Percentiles rank a stretch among this genome's conserved stretches.
Conservation (phyloP, 2,888 invertebrate species). For the Coelinius sp. region DNA sequence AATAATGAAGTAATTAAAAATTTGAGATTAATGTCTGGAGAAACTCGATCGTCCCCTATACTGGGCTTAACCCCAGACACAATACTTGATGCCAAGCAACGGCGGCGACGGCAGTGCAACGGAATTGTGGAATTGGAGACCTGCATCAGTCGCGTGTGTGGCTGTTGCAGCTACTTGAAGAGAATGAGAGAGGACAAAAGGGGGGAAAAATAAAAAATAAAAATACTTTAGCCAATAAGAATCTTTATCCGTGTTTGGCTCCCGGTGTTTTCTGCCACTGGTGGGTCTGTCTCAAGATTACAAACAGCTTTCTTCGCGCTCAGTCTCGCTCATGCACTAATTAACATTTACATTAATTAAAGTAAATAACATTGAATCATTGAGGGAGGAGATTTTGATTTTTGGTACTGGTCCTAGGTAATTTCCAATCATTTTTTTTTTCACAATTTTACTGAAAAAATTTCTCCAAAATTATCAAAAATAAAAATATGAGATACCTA, state of each 20-base stretch:
- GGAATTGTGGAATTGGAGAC: slow-evolving; percentile 1
- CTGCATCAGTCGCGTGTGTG: slow-evolving; percentile 1
- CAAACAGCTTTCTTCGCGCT: slow-evolving; percentile 16
- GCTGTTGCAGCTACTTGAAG: background rate
- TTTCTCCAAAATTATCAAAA: no score
- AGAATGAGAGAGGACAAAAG: slow-evolving; percentile 26
- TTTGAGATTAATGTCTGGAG: background rate
- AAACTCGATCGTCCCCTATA: slow-evolving; percentile 1
- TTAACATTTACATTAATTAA: slow-evolving; percentile 70
- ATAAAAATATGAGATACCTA: no score
- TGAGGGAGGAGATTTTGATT: background rate
- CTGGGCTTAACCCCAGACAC: background rate
- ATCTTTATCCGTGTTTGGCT: slow-evolving; percentile 9
- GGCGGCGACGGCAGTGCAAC: background rate
- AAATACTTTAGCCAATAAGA: background rate
- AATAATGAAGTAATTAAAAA: no score
- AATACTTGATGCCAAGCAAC: background rate
- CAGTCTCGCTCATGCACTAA: slow-evolving; percentile 59
- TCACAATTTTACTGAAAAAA: no score
- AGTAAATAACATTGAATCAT: slow-evolving; percentile 64
- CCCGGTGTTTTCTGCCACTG: slow-evolving; percentile 19
- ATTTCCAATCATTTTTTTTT: slow-evolving; percentile 10
- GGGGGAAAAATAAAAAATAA: slow-evolving; percentile 13
- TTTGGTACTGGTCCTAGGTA: background rate
- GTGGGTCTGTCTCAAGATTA: background rate